A percentile compares a stretch with the other conserved stretches of the same genome.
phyloP scores from a whole-genome alignment of 1,140 invertebrate species.

The Microplitis mediator region DNA sequence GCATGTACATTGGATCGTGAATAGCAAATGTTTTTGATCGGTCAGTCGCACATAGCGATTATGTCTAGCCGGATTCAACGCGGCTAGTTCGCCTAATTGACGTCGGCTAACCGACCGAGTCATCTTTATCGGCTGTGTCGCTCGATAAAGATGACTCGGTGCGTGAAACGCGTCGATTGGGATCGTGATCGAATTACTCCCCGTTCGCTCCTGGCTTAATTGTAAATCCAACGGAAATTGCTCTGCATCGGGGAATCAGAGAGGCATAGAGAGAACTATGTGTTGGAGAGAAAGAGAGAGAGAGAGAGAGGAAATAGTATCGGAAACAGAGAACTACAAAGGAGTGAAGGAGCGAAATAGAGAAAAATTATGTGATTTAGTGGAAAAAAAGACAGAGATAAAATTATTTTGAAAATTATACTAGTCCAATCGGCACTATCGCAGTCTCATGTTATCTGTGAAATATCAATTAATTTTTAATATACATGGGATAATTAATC shows the following conservation, averaged over 20 bases:
- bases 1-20: background rate
- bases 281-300: background rate
- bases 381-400: background rate
- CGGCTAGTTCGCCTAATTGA: slow-evolving; percentile 25
- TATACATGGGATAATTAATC: slow-evolving; percentile 38
- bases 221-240: slow-evolving; percentile 23
- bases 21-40: slow-evolving; percentile 23
- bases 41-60: slow-evolving; percentile 10
- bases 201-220: slow-evolving; percentile 22
- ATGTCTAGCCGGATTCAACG: slow-evolving; percentile 22
- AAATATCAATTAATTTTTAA: slow-evolving; percentile 53
- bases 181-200: slow-evolving; percentile 29
- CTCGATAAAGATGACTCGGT: slow-evolving; percentile 28
- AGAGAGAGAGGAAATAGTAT: background rate
- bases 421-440: background rate
- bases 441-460: slow-evolving; percentile 43
- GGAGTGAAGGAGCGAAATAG: background rate
- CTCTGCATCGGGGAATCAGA: background rate
- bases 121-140: slow-evolving; percentile 28
- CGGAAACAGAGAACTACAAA: background rate
- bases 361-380: background rate
- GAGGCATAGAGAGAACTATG: background rate
- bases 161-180: slow-evolving; percentile 31
- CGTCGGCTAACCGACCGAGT: slow-evolving; percentile 30
- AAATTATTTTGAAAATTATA: background rate